phyloP scores from a whole-genome alignment of 2,888 invertebrate species.

The Danaus chrysippus region DNA sequence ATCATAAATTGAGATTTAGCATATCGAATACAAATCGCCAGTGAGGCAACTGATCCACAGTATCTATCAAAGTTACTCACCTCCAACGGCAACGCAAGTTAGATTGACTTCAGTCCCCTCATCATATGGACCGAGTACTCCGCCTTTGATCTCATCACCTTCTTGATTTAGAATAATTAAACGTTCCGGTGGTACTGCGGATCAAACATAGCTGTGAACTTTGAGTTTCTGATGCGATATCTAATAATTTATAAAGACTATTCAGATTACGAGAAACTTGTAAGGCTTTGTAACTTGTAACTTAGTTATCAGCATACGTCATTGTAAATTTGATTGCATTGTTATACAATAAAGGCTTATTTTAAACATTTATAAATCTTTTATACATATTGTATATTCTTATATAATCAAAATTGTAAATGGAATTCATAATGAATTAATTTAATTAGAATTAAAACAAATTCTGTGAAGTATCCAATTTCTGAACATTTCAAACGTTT shows the following conservation, averaged over 20 bases:
- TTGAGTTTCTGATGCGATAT: neutral
- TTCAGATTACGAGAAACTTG: neutral
- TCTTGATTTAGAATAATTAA: conserved; percentile 86
- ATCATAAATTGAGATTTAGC: neutral
- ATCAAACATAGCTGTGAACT: conserved; percentile 24
- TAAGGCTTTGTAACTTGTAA: neutral
- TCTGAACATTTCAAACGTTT: neutral
- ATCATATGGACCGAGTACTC: conserved; percentile 86
- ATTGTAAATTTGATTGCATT: no score
- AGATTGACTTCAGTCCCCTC: conserved; percentile 88
- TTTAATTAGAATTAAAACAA: no score
- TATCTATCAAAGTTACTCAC: conserved; percentile 53
- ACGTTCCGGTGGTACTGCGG: conserved; percentile 86
- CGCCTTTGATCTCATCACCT: conserved; percentile 82
- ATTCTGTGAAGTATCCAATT: neutral
- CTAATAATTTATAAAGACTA: neutral
- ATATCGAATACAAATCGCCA: neutral
- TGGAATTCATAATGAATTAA: no score
- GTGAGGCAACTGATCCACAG: neutral
- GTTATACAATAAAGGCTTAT: no score
- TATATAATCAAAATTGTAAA: no score
- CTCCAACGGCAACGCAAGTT: conserved; percentile 87
- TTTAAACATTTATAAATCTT: no score
- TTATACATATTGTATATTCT: no score
- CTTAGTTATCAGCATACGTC: no score